Base-by-base conservation (phyloP, 2,797 vertebrate species). In the Chloroceryle inda region DNA sequence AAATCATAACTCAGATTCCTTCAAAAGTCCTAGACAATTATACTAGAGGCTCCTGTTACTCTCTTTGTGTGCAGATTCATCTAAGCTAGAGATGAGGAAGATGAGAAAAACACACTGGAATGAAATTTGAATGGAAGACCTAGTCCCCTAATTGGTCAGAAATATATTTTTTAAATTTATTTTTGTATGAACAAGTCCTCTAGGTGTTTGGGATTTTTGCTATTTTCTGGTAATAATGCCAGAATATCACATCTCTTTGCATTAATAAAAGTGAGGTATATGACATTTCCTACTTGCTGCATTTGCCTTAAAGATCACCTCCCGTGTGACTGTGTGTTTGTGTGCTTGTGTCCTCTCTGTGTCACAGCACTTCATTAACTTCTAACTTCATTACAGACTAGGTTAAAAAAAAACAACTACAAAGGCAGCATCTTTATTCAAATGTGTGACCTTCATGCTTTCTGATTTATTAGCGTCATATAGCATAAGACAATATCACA, bases 391-490 rank as follows among this genome's bases (percentile, higher is more conserved):
- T 95, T 82, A 75, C 6, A 40, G 83, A 56, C 73, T 81, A 84
- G 42, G 63, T 94, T 92, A 84, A 86, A 86, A 90, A 92, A 80
- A 68, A 67, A 92, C 75, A 52, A 72, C 23, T 24, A 42, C 58
- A 45, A 52, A 81, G 62, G 33, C 64, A 55, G 33, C 45, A 53
- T 42, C 50, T 58, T 78, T 86, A 61, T 75, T 95, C 67, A 87
- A 88, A 89, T 62, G 42, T 18, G 35, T 92, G 92, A 92, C 89
- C 94, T 93, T 96, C 91, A 58, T 52, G 77, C 68, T 80, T 90
- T 79, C 23, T 94, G 95, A 93, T 95, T 97, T 96, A 91, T 93
- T 96, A 91, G 49, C 6, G 9, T 84, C 92, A 88, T 92, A 92
- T 84, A 38, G 8, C 35, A 56, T 45, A 64, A 78, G 45, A 24